A percentile compares a stretch with the other conserved stretches of the same genome.
These are phyloP conservation scores for Leptogaster cylindrica DNA, from an alignment of 2,888 invertebrate genomes.

Conservation along the genomic window DNA sequence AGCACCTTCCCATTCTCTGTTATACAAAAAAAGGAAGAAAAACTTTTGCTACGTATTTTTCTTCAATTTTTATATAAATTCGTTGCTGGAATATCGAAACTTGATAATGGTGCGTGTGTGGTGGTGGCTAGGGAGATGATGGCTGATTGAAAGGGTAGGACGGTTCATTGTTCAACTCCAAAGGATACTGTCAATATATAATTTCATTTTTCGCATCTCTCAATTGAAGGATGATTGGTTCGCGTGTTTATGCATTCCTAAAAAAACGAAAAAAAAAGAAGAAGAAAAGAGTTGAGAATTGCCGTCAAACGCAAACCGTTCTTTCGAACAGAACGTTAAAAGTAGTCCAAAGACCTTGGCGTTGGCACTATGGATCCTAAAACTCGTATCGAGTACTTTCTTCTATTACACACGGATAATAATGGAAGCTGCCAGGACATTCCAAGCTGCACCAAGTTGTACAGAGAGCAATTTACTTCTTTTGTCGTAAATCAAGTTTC, in stretches of 20 bases:
- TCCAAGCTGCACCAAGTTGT: neutral
- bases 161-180: neutral
- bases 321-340: neutral
- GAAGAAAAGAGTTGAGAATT: conserved; percentile 11
- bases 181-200: neutral
- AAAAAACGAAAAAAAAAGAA: too few species aligned
- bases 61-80: conserved; percentile 19
- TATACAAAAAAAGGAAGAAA: neutral
- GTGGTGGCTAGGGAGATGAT: too few species aligned
- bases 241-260: conserved; percentile 15
- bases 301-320: conserved; percentile 17
- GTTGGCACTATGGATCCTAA: neutral
- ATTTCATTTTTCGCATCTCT: conserved; percentile 16
- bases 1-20: neutral
- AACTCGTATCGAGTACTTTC: conserved; percentile 4
- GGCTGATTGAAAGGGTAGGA: too few species aligned
- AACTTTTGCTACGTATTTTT: neutral
- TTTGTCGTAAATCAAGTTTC: conserved; percentile 39
- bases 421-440: neutral
- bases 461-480: conserved; percentile 30
- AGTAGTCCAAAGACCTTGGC: neutral
- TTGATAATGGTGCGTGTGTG: neutral
- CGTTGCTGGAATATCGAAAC: conserved; percentile 16
- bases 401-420: neutral
- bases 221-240: conserved; percentile 5